These are phyloP conservation scores for Oscheius myriophilus DNA, from an alignment of 2,888 invertebrate species.

Conservation along the genomic window DNA sequence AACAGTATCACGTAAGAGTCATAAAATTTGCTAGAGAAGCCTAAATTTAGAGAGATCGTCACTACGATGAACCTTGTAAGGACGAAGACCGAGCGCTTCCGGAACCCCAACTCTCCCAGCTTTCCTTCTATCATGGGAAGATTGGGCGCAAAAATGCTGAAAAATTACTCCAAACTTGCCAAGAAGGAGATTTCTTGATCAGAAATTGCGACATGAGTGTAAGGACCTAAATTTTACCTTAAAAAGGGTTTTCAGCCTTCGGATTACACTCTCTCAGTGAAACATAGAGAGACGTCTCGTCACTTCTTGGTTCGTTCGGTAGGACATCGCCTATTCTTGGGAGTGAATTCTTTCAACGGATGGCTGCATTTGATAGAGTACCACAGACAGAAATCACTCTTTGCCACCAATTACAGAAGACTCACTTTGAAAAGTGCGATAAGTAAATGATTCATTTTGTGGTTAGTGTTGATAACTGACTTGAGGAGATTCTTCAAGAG, in stretches of 20 bases:
- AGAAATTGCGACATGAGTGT: conserved; percentile 27
- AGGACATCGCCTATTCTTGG: conserved; percentile 13
- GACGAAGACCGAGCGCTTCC: conserved; percentile 7
- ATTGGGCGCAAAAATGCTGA: conserved; percentile 11
- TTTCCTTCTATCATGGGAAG: conserved; percentile 17
- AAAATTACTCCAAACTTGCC: neutral
- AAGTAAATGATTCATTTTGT: neutral
- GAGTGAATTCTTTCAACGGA: conserved; percentile 19
- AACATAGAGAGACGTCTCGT: conserved; percentile 6
- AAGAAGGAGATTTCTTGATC: conserved; percentile 21
- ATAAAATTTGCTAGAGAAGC: no score
- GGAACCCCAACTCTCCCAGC: conserved; percentile 1
- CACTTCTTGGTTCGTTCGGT: conserved; percentile 11
- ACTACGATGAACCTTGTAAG: conserved; percentile 19
- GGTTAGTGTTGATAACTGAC: no score
- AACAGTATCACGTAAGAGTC: conserved; percentile 4
- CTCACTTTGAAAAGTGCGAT: conserved; percentile 8
- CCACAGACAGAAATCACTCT: conserved; percentile 12
- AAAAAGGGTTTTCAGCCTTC: conserved; percentile 1
- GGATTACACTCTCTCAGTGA: conserved; percentile 17
- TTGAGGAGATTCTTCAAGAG: no score
- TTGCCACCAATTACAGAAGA: conserved; percentile 18
- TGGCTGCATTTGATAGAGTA: conserved; percentile 22
- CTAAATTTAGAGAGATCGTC: conserved; percentile 19
- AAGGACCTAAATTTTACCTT: neutral